phyloP scores from a whole-genome alignment of 2,113 vertebrate genomes.

The Xyrauchen texanus region DNA sequence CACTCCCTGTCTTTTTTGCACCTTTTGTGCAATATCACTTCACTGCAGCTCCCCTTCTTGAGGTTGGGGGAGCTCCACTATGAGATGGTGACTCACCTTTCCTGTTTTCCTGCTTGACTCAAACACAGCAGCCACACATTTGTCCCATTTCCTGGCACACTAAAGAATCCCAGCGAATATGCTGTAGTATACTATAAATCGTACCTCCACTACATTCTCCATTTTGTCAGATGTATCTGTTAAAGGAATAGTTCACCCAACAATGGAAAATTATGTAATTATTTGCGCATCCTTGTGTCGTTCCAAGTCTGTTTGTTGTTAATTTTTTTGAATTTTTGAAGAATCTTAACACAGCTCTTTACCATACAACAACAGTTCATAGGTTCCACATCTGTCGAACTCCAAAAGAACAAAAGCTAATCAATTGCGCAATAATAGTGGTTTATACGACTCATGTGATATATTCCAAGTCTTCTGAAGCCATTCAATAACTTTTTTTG shows the following conservation, averaged over 20 bases:
- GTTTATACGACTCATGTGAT: too few relatives aligned
- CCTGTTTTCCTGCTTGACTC: slow-evolving; percentile 51
- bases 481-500: too few relatives aligned
- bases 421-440: too few relatives aligned
- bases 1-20: neutral
- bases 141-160: slow-evolving; percentile 12
- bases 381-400: too few relatives aligned
- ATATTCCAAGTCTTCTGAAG: too few relatives aligned
- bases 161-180: neutral
- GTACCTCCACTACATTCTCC: neutral
- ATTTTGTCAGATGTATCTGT: slow-evolving; percentile 20
- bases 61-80: slow-evolving; percentile 30
- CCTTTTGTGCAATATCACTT: slow-evolving; percentile 11
- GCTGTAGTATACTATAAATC: neutral
- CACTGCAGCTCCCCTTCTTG: slow-evolving; percentile 9
- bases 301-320: too few relatives aligned
- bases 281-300: too few relatives aligned
- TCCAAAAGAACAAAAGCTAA: too few relatives aligned
- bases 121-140: slow-evolving; percentile 39
- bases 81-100: slow-evolving; percentile 48
- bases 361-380: too few relatives aligned
- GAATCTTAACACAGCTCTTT: too few relatives aligned
- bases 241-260: neutral
- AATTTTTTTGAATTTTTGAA: too few relatives aligned
- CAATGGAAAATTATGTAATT: too few relatives aligned